Conservation (phyloP, 2,797 vertebrate species). For the Toxotes lorentzi region DNA sequence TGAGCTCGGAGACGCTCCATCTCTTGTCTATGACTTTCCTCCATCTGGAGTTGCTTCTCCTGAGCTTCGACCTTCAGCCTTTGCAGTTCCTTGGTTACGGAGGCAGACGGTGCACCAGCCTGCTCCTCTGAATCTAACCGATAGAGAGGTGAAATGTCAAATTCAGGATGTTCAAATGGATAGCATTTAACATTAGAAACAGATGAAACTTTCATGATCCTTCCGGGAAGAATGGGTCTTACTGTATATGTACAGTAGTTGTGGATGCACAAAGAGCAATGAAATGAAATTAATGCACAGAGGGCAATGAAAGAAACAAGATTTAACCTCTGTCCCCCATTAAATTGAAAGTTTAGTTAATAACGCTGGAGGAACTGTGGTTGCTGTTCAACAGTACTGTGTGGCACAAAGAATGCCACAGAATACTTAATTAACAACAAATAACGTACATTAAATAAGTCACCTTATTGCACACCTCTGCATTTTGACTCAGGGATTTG, state of each 20-base stretch:
- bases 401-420: not conserved
- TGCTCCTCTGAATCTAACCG: constrained; percentile 60
- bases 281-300: not conserved
- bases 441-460: not conserved
- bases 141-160: constrained; percentile 21
- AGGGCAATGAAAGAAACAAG: not conserved
- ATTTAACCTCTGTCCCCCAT: not conserved
- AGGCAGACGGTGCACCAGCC: constrained; percentile 39
- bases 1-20: constrained; percentile 85
- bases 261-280: not conserved
- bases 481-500: not conserved
- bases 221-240: constrained; percentile 4
- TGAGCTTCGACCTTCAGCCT: constrained; percentile 81
- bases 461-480: not conserved
- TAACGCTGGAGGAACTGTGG: not conserved
- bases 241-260: no score
- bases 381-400: not conserved
- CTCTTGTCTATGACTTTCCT: constrained; percentile 87
- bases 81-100: constrained; percentile 67
- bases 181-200: constrained; percentile 16
- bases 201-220: constrained; percentile 30
- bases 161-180: constrained; percentile 9
- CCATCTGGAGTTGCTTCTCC: constrained; percentile 81
- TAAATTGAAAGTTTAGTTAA: not conserved
- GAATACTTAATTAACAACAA: not conserved